Percentiles rank a stretch among this genome's conserved stretches.
phyloP scores from a whole-genome alignment of 2,888 invertebrate species.

The Oscheius myriophilus region DNA sequence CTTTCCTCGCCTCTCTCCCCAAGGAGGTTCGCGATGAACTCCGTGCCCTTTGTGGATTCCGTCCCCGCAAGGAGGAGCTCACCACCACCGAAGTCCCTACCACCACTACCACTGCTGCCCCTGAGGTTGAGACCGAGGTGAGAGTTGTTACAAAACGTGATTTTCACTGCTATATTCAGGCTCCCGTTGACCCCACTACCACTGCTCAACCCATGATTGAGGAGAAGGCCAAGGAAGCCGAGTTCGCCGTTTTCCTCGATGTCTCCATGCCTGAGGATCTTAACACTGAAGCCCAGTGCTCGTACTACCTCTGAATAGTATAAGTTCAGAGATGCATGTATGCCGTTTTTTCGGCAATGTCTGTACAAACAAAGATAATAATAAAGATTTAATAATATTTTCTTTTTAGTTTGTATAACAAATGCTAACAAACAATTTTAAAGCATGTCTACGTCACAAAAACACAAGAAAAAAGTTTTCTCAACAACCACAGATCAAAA shows the following conservation, averaged over 20 bases:
- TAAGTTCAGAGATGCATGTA: conserved; percentile 8
- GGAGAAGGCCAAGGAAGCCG: conserved; percentile 48
- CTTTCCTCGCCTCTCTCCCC: conserved; percentile 59
- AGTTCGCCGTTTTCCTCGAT: conserved; percentile 55
- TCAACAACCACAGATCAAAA: too few species aligned
- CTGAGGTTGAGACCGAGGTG: conserved; percentile 33
- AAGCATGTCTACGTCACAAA: too few species aligned
- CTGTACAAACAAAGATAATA: conserved; percentile 13
- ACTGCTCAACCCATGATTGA: conserved; percentile 45
- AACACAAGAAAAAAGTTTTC: too few species aligned
- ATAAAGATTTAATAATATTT: conserved; percentile 16
- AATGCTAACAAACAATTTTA: too few species aligned
- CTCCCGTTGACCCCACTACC: conserved; percentile 31
- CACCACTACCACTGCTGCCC: conserved; percentile 33
- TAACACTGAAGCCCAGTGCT: conserved; percentile 50
- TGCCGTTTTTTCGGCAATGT: conserved; percentile 21
- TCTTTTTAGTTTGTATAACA: conserved; percentile 10
- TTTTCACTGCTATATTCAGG: background rate
- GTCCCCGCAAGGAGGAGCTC: conserved; percentile 27
- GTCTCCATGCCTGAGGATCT: conserved; percentile 53
- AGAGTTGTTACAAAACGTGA: too few species aligned
- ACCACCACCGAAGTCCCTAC: conserved; percentile 28
- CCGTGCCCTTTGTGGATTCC: conserved; percentile 50
- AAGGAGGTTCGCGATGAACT: conserved; percentile 62
- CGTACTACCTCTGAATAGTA: conserved; percentile 41